Base-by-base conservation (phyloP, 2,113 vertebrate genomes). In the Megaleporinus macrocephalus region DNA sequence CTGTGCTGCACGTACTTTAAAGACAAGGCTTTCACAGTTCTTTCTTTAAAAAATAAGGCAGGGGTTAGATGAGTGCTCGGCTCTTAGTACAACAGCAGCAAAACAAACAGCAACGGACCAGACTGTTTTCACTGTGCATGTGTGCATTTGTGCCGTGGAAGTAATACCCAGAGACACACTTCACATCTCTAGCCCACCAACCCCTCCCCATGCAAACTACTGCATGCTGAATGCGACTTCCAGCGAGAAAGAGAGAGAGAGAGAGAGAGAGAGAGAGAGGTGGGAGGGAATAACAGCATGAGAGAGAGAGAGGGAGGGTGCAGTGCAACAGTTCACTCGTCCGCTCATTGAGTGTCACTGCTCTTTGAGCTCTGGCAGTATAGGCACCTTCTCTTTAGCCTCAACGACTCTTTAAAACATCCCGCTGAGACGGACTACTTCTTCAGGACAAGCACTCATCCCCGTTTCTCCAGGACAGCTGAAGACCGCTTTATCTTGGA, bases 321-420 rank as follows among this genome's bases (percentile, higher is more conserved):
- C 76, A 88, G 87, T 83, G 83, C 73, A 87, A 88, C 90, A 87
- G 88, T 91, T 90, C 87, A 89, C 89, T 91, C 87, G 89, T 90
- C 84, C 86, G 86, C 89, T 91, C 89, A 87, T 83, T 86, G 84
- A 82, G 90, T 68, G 86, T 90, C 87, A 90, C 76, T 90, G 78
- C 83, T 92, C 83, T 86, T 89, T 90, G 81, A 89, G 87, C 89
- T 84, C 79, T 82, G 87, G 80, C 89, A 89, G 88, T 82, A 70
- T 79, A 80, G 27, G 51, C 76, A 80, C 73, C 57, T 84, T 74
- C n/a, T 53, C 55, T 77, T 41, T 44, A 79, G 53, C 71, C 70
- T 57, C 26, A 79, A 59, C 51, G 57, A 10, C 61, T 55, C 36
- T 55, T n/a, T 14, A 49, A 30, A 80, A 76, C 41, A 29, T 55